A percentile compares a stretch with the other conserved stretches of the same genome.
These are phyloP conservation scores for Epicauta chinensis DNA, from an alignment of 1,140 invertebrate genomes.

Conservation along the genomic window DNA sequence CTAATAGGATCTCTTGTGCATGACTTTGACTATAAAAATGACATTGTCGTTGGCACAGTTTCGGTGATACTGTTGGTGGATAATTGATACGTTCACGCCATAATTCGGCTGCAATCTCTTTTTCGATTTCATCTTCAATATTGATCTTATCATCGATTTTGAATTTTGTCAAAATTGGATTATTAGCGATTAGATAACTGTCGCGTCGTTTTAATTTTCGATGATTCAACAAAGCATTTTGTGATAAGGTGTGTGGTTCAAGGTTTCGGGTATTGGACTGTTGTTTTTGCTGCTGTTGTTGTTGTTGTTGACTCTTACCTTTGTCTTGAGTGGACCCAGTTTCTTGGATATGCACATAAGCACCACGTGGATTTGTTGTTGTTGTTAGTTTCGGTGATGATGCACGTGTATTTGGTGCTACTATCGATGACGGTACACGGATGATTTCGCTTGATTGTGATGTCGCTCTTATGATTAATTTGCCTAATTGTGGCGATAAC, in stretches of 20 bases:
- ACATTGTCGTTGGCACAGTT: slow-evolving; percentile 25
- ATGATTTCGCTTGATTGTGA: slow-evolving; percentile 54
- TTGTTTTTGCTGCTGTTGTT: slow-evolving; percentile 13
- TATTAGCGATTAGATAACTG: slow-evolving; percentile 79
- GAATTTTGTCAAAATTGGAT: slow-evolving; percentile 47
- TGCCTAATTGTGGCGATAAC: slow-evolving; percentile 50
- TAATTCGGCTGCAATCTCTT: slow-evolving; percentile 56
- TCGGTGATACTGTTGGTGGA: slow-evolving; percentile 49
- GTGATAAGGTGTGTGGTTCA: slow-evolving; percentile 12
- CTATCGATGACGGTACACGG: slow-evolving; percentile 50
- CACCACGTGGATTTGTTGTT: slow-evolving; percentile 48
- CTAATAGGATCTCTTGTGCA: slow-evolving; percentile 41
- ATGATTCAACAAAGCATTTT: slow-evolving; percentile 1
- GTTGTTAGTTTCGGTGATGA: slow-evolving; percentile 41
- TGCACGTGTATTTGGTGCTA: slow-evolving; percentile 43
- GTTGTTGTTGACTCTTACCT: slow-evolving; percentile 46
- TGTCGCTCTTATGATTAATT: slow-evolving; percentile 56
- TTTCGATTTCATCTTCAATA: slow-evolving; percentile 49
- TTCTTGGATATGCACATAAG: slow-evolving; percentile 66
- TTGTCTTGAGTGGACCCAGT: slow-evolving; percentile 53
- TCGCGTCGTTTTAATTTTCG: slow-evolving; percentile 64
- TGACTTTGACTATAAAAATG: slow-evolving; percentile 38
- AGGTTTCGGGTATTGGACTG: slow-evolving; percentile 13
- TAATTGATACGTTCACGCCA: slow-evolving; percentile 63
- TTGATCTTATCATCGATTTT: slow-evolving; percentile 33